Evolutionary conservation across 2,113 vertebrate genomes (phyloP).

Genomic region (Tragelaphus imberbis): DNA sequence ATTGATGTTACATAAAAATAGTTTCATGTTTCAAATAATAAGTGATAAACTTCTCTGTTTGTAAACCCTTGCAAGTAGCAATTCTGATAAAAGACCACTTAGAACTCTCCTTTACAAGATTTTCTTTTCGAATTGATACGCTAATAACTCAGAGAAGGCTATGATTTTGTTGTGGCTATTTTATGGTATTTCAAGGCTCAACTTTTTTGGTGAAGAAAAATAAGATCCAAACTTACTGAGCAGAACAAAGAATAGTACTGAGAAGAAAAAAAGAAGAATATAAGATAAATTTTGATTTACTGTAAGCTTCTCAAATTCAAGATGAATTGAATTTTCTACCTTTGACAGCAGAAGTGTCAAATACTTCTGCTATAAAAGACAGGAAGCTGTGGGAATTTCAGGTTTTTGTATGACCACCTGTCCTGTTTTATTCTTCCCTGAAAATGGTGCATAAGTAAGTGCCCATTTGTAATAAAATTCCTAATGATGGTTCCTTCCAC

Average conservation of each 20-base stretch:
- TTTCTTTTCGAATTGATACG: constrained; percentile 53
- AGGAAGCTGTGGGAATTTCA: background rate
- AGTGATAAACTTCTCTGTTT: constrained; percentile 69
- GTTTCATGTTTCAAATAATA: constrained; percentile 74
- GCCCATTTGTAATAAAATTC: constrained; percentile 36
- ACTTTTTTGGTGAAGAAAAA: background rate
- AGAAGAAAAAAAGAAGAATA: background rate
- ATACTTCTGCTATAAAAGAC: background rate
- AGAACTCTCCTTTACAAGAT: constrained; percentile 9
- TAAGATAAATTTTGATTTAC: background rate
- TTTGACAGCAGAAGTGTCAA: constrained; percentile 13
- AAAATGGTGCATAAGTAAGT: constrained; percentile 29
- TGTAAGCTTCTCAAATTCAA: constrained; percentile 13
- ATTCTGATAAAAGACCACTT: constrained; percentile 60
- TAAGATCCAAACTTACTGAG: background rate
- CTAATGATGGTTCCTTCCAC: constrained; percentile 19
- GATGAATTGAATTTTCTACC: constrained; percentile 21
- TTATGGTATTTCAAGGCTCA: background rate
- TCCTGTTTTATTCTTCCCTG: background rate
- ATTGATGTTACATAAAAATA: constrained; percentile 79
- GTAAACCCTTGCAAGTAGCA: constrained; percentile 46
- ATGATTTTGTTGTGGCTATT: background rate
- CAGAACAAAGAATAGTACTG: background rate
- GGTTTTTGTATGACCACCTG: background rate
- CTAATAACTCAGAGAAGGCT: background rate